A percentile compares a stretch with the other conserved stretches of the same genome.
phyloP scores from a whole-genome alignment of 2,888 invertebrate species.

The Seira ritae region DNA sequence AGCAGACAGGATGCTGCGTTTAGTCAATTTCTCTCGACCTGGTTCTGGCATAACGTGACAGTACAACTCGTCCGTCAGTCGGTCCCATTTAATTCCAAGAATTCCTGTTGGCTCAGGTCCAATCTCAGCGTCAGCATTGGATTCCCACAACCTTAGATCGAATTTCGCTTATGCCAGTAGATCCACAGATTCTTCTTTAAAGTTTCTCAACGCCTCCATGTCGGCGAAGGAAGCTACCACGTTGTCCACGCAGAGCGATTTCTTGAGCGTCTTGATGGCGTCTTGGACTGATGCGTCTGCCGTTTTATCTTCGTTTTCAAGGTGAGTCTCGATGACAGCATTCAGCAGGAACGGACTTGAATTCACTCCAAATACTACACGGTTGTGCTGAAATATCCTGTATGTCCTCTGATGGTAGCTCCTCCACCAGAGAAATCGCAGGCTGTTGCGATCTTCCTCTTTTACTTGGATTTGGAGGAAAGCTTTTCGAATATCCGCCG shows the following conservation, averaged over 20 bases:
- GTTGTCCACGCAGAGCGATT: constrained; percentile 4
- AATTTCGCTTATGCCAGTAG: background rate
- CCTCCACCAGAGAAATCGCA: constrained; percentile 11
- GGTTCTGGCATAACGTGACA: background rate
- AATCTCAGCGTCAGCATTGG: background rate
- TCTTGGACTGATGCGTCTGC: too few species aligned
- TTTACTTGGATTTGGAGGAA: constrained; percentile 31
- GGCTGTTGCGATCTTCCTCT: constrained; percentile 21
- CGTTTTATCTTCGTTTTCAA: too few species aligned
- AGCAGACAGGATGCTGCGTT: background rate
- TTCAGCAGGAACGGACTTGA: background rate
- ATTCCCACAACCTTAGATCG: background rate
- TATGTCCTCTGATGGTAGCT: background rate
- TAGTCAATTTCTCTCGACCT: background rate
- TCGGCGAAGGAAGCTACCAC: background rate
- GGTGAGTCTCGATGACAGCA: background rate
- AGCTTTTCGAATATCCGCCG: constrained; percentile 51
- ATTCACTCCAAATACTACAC: background rate
- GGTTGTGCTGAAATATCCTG: background rate
- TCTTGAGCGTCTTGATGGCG: background rate
- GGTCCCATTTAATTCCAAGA: constrained; percentile 23
- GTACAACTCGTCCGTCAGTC: background rate
- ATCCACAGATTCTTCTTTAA: background rate
- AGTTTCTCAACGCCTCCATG: background rate
- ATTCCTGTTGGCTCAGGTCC: background rate